These are phyloP conservation scores for Listrodromus nycthemerus DNA, from an alignment of 2,888 invertebrate species.

Conservation along the genomic window DNA sequence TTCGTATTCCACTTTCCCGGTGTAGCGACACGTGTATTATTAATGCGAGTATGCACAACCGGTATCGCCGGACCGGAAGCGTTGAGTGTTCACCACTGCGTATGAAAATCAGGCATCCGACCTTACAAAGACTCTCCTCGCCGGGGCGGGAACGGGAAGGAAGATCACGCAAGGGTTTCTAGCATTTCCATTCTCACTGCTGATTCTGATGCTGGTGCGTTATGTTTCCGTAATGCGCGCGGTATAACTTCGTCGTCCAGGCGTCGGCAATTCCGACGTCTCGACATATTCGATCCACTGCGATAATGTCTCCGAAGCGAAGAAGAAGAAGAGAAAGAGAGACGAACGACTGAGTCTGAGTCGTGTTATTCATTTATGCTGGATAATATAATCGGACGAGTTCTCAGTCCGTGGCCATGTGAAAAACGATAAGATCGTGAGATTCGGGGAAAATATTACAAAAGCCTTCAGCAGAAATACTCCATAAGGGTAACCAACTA, in stretches of 20 bases:
- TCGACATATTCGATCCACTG: constrained; percentile 58
- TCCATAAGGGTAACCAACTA: constrained; percentile 38
- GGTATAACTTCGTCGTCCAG: constrained; percentile 50
- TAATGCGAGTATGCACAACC: constrained; percentile 70
- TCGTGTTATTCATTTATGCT: constrained; percentile 67
- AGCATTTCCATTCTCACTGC: constrained; percentile 54
- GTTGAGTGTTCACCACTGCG: constrained; percentile 70
- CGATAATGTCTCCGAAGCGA: constrained; percentile 51
- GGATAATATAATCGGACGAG: constrained; percentile 61
- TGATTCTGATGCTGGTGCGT: constrained; percentile 51
- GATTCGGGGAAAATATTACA: constrained; percentile 47
- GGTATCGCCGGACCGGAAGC: constrained; percentile 65
- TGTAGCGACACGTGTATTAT: constrained; percentile 67
- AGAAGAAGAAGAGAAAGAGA: constrained; percentile 44
- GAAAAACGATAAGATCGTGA: constrained; percentile 58
- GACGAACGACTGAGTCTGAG: constrained; percentile 33
- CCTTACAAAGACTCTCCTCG: constrained; percentile 69
- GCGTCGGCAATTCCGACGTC: constrained; percentile 53
- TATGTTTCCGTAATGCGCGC: constrained; percentile 70
- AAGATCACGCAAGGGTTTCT: constrained; percentile 26
- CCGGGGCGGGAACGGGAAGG: constrained; percentile 49
- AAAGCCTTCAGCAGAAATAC: constrained; percentile 17
- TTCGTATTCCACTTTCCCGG: constrained; percentile 49
- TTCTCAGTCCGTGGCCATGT: constrained; percentile 15
- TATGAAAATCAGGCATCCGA: constrained; percentile 74